Evolutionary conservation across 2,797 vertebrate genomes (phyloP).

Genomic region (Sebastes reedi): DNA sequence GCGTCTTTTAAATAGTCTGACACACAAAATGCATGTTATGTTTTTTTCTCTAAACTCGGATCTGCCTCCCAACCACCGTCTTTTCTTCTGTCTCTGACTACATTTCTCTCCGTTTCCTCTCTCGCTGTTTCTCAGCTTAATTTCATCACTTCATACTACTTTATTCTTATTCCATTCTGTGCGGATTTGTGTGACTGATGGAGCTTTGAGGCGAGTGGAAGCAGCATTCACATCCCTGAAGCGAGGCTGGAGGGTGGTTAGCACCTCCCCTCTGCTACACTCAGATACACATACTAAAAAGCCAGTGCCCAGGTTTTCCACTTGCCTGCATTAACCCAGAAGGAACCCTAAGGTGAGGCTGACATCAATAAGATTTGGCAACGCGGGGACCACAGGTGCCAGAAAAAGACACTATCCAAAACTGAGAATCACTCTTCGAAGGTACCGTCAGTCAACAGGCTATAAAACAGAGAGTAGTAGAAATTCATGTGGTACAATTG

Average conservation of each 20-base stretch:
- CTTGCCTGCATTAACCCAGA: slow-evolving; percentile 7
- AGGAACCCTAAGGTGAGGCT: slow-evolving; percentile 20
- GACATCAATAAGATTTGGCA: slow-evolving; percentile 22
- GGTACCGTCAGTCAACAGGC: not conserved
- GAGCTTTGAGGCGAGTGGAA: slow-evolving; percentile 42
- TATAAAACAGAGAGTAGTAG: not conserved
- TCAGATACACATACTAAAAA: slow-evolving; percentile 18
- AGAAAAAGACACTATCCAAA: not conserved
- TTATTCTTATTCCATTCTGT: slow-evolving; percentile 29
- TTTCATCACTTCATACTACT: slow-evolving; percentile 18
- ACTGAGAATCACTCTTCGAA: not conserved
- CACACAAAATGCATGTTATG: not conserved
- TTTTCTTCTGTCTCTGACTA: not conserved
- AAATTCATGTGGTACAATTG: not conserved
- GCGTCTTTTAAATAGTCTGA: not conserved
- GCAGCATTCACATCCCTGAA: slow-evolving; percentile 38
- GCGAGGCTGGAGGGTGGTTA: slow-evolving; percentile 31
- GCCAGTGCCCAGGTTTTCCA: slow-evolving; percentile 21
- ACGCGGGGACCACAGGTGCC: not conserved
- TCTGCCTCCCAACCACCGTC: not conserved
- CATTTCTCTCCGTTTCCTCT: not conserved
- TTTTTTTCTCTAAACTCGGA: not conserved
- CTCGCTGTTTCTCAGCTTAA: not conserved
- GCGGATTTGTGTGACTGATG: slow-evolving; percentile 51
- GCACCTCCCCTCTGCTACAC: slow-evolving; percentile 17